Base-by-base conservation (phyloP, 2,888 invertebrate genomes). In the Drosophila fungiperda region DNA sequence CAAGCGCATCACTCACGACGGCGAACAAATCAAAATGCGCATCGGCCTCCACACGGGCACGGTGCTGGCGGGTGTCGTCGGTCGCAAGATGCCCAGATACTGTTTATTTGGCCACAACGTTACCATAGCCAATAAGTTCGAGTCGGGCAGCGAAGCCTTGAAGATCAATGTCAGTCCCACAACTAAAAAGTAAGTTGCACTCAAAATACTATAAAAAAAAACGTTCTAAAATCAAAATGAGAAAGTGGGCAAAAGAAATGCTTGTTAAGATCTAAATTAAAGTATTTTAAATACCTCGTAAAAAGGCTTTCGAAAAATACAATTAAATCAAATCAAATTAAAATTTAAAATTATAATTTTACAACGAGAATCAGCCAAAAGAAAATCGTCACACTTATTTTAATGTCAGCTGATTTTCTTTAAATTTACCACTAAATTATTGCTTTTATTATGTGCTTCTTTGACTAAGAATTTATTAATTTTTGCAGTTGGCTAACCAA, bases 61-160 rank as follows among this genome's bases (percentile, higher is more conserved):
- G 0, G 98, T 98, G 0, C 93, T 99, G 50, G 98, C 98, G 2
- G 99, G 98, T 0, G 98, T 99, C 0, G 98, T 99, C 6, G 98
- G 98, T 0, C 97, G 97, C 61, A 98, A 97, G 86, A 93, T 93
- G 93, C 93, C 93, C 17, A 95, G 98, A 82, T 99, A 98, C 91
- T 99, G 98, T 92, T 95, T 99, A 72, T 98, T 99, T 90, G 98
- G 99, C 0, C 98, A 98, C 93, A 98, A 98, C 92, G 98, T 98
- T 20, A 98, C 98, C 2, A 95, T 98, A 66, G 98, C 98, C 57
- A 99, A 99, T 93, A 98, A 98, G 94, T 98, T 99, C 90, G 99
- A 99, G 93, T 98, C 98, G 0, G 96, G 97, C 48, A 98, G 98
- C 73, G 98, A 97, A 91, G 97, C 98, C 0, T 94, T 97, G 83